Base-by-base conservation (phyloP, 2,797 vertebrate species). In the Pseudopleuronectes americanus region DNA sequence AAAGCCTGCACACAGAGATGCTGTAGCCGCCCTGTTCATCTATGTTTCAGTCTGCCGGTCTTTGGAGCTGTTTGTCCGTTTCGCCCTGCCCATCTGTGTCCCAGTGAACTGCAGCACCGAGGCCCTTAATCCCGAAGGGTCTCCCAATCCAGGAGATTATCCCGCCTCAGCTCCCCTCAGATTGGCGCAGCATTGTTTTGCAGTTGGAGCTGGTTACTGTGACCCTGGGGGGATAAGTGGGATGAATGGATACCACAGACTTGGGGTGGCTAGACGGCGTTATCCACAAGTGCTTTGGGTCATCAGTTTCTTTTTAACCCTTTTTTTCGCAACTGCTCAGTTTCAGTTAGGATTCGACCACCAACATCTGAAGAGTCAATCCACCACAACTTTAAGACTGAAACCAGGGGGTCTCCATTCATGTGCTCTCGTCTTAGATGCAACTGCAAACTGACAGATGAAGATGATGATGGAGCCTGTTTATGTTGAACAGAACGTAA, bases 71-170 rank as follows among this genome's bases (percentile, higher is more conserved):
- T 76, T 71, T 72, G 24, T 56, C 69, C 76, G 65, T 70, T 76
- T 53, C 61, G 53, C 52, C 36, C 57, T 55, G 62, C 69, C 90
- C 85, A 87, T 88, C 90, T 90, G 88, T 81, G 88, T 85, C 74
- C 72, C 70, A 83, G 64, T 76, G 81, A 87, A 88, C 87, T 81
- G 80, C 78, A 89, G 70, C 84, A 80, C 59, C 79, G 60, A 67
- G 77, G 58, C 74, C 74, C 57, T 49, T 93, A 93, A 93, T 93
- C 92, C 83, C 71, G 65, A 21, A 90, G 91, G 90, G 88, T 91
- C 86, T 92, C 83, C 80, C 90, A 90, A 87, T 92, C 92, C 86
- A 70, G 45, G 87, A 85, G 92, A 92, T 93, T 92, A 93, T 87
- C 83, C 89, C 81, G 63, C 89, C 80, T 91, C 83, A 19, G 16